These are phyloP conservation scores for Nilaparvata lugens DNA, from an alignment of 1,140 invertebrate genomes.

Conservation along the genomic window DNA sequence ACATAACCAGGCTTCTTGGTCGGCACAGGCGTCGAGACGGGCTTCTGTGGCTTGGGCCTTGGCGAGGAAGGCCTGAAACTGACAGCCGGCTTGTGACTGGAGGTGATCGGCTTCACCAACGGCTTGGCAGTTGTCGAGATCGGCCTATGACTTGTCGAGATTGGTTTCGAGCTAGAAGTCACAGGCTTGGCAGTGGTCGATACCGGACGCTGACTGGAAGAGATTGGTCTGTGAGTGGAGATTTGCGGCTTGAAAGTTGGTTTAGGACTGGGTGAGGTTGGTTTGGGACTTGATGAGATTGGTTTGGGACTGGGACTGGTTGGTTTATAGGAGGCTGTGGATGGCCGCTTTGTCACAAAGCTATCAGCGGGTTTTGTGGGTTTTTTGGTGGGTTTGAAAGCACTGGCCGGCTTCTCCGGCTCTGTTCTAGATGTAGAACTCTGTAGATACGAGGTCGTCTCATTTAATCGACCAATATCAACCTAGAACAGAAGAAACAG, in stretches of 20 bases:
- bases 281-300: background rate
- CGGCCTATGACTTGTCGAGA: background rate
- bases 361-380: slow-evolving; percentile 10
- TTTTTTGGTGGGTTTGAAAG: slow-evolving; percentile 16
- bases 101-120: background rate
- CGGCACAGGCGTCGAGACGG: background rate
- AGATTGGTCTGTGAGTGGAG: slow-evolving; percentile 13
- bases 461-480: no score
- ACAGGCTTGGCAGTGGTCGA: slow-evolving; percentile 10
- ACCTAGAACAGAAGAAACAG: no score
- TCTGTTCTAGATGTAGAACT: slow-evolving; percentile 26
- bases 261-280: background rate
- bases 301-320: slow-evolving; percentile 1
- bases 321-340: slow-evolving; percentile 4
- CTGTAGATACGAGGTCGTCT: slow-evolving; percentile 11
- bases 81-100: background rate
- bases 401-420: slow-evolving; percentile 25
- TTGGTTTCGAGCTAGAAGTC: slow-evolving; percentile 6
- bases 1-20: background rate
- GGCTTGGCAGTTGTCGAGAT: slow-evolving; percentile 2
- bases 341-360: slow-evolving; percentile 9
- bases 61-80: background rate
- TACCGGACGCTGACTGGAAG: slow-evolving; percentile 1
- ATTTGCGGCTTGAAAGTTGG: background rate
- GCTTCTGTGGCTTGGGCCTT: background rate